These are phyloP conservation scores for Hetaerina titia DNA, from an alignment of 2,888 invertebrate species.

Conservation along the genomic window DNA sequence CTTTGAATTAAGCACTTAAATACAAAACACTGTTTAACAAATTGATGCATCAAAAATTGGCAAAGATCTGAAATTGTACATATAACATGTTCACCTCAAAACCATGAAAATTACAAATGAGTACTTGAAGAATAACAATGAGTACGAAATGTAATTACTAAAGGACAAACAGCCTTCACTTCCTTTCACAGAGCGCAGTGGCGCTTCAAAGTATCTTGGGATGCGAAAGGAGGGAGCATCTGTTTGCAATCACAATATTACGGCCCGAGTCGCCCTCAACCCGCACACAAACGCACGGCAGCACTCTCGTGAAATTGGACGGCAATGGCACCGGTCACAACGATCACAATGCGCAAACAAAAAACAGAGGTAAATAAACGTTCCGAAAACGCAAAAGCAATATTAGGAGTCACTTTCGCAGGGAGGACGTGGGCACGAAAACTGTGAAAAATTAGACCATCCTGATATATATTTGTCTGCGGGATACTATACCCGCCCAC, in stretches of 20 bases:
- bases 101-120: neutral
- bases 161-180: neutral
- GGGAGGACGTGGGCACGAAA: neutral
- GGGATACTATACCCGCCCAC: neutral
- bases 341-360: neutral
- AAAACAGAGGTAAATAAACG: neutral
- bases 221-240: neutral
- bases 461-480: neutral
- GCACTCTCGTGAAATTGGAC: slow-evolving; percentile 6
- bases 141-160: neutral
- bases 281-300: neutral
- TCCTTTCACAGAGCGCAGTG: neutral
- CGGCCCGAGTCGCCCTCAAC: neutral
- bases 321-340: neutral
- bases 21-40: too few species aligned
- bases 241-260: slow-evolving; percentile 20
- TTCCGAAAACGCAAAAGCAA: neutral
- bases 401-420: neutral
- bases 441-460: neutral
- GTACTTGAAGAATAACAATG: too few species aligned
- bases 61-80: too few species aligned
- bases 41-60: too few species aligned
- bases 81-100: too few species aligned
- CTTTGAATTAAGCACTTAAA: too few species aligned
- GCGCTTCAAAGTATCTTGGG: neutral